Percentiles rank a stretch among this genome's conserved stretches.
phyloP scores from a whole-genome alignment of 2,797 vertebrate genomes.

The Yasuhikotakia modesta region DNA sequence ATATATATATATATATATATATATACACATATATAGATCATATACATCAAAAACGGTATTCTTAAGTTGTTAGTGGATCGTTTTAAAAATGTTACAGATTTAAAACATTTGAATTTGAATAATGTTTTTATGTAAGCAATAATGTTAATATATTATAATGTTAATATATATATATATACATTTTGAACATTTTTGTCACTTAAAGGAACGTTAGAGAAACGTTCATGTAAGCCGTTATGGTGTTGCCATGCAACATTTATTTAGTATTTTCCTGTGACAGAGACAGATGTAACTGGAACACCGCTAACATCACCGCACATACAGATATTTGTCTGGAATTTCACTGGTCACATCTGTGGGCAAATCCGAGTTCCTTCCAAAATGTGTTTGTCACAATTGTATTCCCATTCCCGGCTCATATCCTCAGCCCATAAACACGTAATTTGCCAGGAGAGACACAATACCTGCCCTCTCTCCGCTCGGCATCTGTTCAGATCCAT shows the following conservation, averaged over 20 bases:
- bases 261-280: neutral
- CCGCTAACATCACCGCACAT: neutral
- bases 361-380: constrained; percentile 9
- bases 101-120: no score
- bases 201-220: no score
- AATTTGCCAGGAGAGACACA: constrained; percentile 40
- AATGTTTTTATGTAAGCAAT: no score
- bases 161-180: no score
- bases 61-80: no score
- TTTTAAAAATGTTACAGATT: no score
- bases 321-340: neutral
- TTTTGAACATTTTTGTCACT: no score
- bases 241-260: neutral
- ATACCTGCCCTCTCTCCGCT: constrained; percentile 37
- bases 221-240: neutral
- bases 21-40: no score
- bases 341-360: constrained; percentile 5
- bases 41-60: no score
- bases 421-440: constrained; percentile 40
- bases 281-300: neutral
- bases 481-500: neutral
- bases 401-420: constrained; percentile 30
- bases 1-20: no score
- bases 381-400: neutral
- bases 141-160: no score